phyloP scores from a whole-genome alignment of 30 jellyfish, hydroid and myxozoan species.

The Pseudorhiza aurosa region DNA sequence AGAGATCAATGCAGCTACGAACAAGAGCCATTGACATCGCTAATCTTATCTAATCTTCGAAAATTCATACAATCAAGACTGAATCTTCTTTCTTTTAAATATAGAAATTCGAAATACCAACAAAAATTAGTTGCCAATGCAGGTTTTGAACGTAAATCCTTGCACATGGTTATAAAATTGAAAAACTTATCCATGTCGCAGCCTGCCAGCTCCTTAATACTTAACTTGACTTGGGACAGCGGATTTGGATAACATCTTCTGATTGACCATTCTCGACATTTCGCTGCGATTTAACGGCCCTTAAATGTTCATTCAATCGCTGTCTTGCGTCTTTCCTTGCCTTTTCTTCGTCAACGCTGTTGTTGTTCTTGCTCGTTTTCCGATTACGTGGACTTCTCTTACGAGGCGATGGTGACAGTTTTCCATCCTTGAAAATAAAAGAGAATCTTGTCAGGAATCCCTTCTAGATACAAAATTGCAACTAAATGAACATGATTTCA shows the following conservation, averaged over 20 bases:
- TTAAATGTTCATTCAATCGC: constrained; percentile 64
- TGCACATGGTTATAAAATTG: neutral
- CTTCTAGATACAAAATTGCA: too few species aligned
- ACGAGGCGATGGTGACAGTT: constrained; percentile 59
- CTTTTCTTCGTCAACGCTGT: constrained; percentile 64
- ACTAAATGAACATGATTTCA: too few species aligned
- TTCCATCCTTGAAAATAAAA: constrained; percentile 42
- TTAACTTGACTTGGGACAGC: constrained; percentile 28
- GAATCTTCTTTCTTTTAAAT: neutral
- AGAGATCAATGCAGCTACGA: too few species aligned
- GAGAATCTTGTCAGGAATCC: neutral
- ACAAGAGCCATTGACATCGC: too few species aligned
- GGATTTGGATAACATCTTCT: constrained; percentile 15
- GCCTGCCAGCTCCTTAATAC: neutral
- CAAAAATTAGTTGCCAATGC: neutral
- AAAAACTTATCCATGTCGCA: neutral
- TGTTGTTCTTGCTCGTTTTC: constrained; percentile 49
- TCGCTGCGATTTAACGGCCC: constrained; percentile 48
- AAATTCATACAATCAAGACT: neutral
- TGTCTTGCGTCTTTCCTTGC: constrained; percentile 82
- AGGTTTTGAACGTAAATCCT: too few species aligned
- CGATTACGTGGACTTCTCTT: constrained; percentile 52
- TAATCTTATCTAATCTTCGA: neutral
- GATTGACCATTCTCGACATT: constrained; percentile 18
- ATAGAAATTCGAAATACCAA: neutral